phyloP scores from a whole-genome alignment of 2,113 vertebrate species.

The Xiphophorus maculatus region DNA sequence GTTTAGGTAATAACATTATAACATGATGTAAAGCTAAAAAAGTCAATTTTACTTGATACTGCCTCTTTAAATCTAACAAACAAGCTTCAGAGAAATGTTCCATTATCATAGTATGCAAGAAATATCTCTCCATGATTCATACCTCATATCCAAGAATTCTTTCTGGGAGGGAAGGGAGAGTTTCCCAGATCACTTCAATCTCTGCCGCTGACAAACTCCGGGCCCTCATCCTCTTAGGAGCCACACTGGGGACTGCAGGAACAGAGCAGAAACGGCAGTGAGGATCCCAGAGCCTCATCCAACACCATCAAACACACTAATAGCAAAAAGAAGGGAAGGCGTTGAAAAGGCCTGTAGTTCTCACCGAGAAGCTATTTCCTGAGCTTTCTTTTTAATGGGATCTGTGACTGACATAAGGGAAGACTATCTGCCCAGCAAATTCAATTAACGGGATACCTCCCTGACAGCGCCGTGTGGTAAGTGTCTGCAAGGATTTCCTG shows the following conservation, averaged over 20 bases:
- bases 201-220: conserved; percentile 87
- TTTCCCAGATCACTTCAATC: conserved; percentile 89
- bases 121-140: conserved; percentile 14
- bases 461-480: conserved; percentile 72
- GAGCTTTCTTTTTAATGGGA: conserved; percentile 74
- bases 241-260: conserved; percentile 85
- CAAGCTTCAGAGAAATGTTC: conserved; percentile 13
- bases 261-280: conserved; percentile 44
- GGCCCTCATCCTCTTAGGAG: conserved; percentile 83
- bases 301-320: conserved; percentile 61
- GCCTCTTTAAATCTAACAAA: conserved; percentile 2
- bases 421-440: conserved; percentile 80
- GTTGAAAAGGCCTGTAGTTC: conserved; percentile 62
- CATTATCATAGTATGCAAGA: conserved; percentile 22
- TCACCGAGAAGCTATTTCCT: conserved; percentile 70
- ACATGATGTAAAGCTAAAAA: too few species aligned
- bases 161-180: conserved; percentile 84
- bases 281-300: conserved; percentile 60
- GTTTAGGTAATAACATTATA: too few species aligned
- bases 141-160: conserved; percentile 95
- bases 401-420: conserved; percentile 81
- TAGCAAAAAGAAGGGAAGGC: conserved; percentile 58
- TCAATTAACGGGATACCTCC: conserved; percentile 80
- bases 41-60: too few species aligned
- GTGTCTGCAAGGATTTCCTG: conserved; percentile 79